Evolutionary conservation across 2,888 invertebrate species (phyloP), one percentile per base, ranked within the genome.

Genomic region (Coleophora flavipennella): DNA sequence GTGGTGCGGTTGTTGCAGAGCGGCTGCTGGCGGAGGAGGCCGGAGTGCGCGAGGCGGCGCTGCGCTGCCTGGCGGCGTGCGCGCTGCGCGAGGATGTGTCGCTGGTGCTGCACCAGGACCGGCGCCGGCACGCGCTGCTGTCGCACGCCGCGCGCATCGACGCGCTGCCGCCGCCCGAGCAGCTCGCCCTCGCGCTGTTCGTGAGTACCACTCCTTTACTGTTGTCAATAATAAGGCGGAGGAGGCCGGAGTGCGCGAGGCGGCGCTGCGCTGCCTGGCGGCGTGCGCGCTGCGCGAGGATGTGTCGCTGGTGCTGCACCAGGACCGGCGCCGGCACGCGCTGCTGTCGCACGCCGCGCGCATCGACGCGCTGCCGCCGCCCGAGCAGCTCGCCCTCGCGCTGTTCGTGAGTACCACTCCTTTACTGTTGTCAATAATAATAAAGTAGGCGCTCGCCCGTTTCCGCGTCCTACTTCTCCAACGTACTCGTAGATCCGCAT

Each of bases 71-170:
- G 55, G 90, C 92, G 11, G 88, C 88, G 45, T 91, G 91, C 2
- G 95, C 95, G 29, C 86, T 94, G 39, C 94, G 95, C 57, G 96
- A 96, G 57, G 96, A 96, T 73, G 91, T 95, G 41, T 92, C 96
- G 59, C 88, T 96, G 50, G 85, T 96, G 51, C 79, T 96, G 58
- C 96, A 96, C 75, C 95, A 95, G 83, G 96, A 96, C 79, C 87
- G 96, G 45, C 87, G 92, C 48, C 93, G 94, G 57, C 96, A 96
- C 75, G 89, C 93, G 48, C 86, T 96, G 50, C 95, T 96, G 91
- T 92, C 93, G 72, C 95, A 92, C 71, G 93, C 95, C 27, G 89
- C 90, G 62, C 89, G 90, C 62, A 90, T 96, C 50, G 96, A 96
- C 70, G 81, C 89, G 51, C 88, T 90, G 56, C 87, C 91, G 25